phyloP scores from a whole-genome alignment of 2,888 invertebrate species.

The Dione juno region DNA sequence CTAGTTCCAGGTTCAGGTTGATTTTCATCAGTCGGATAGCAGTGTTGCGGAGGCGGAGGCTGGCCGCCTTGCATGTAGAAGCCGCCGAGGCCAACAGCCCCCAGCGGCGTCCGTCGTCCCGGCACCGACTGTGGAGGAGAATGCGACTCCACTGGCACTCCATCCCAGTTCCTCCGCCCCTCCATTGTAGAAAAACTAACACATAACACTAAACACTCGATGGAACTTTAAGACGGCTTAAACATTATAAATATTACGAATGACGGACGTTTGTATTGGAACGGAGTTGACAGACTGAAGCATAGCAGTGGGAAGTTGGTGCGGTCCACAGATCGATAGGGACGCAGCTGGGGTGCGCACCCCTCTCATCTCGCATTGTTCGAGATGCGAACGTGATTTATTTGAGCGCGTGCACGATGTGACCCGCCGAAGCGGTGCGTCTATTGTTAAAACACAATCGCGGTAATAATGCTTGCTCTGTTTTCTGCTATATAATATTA shows the following conservation, averaged over 20 bases:
- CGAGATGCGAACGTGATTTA: slow-evolving; percentile 76
- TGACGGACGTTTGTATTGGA: slow-evolving; percentile 58
- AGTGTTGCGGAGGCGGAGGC: slow-evolving; percentile 82
- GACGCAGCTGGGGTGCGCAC: slow-evolving; percentile 83
- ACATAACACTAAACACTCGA: slow-evolving; percentile 57
- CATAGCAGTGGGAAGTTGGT: slow-evolving; percentile 58
- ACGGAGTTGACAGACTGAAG: slow-evolving; percentile 70
- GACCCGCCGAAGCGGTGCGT: slow-evolving; percentile 43
- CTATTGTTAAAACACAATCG: slow-evolving; percentile 40
- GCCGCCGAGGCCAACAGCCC: slow-evolving; percentile 93
- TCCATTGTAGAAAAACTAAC: slow-evolving; percentile 69
- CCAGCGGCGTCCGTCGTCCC: slow-evolving; percentile 90
- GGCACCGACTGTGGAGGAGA: slow-evolving; percentile 85
- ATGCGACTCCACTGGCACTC: slow-evolving; percentile 75
- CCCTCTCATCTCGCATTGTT: slow-evolving; percentile 81
- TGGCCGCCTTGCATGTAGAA: slow-evolving; percentile 90
- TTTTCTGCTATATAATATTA: slow-evolving; percentile 19
- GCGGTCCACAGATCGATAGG: slow-evolving; percentile 80
- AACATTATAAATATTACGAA: slow-evolving; percentile 38
- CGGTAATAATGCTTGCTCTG: slow-evolving; percentile 33
- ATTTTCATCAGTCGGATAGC: slow-evolving; percentile 89
- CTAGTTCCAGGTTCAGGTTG: slow-evolving; percentile 87
- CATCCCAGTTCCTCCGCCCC: slow-evolving; percentile 79
- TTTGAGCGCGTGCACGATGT: slow-evolving; percentile 55
- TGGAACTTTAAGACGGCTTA: slow-evolving; percentile 26